A percentile compares a stretch with the other conserved stretches of the same genome.
These are phyloP conservation scores for Ganaspis brasiliensis DNA, from an alignment of 2,888 invertebrate genomes.

Conservation along the genomic window DNA sequence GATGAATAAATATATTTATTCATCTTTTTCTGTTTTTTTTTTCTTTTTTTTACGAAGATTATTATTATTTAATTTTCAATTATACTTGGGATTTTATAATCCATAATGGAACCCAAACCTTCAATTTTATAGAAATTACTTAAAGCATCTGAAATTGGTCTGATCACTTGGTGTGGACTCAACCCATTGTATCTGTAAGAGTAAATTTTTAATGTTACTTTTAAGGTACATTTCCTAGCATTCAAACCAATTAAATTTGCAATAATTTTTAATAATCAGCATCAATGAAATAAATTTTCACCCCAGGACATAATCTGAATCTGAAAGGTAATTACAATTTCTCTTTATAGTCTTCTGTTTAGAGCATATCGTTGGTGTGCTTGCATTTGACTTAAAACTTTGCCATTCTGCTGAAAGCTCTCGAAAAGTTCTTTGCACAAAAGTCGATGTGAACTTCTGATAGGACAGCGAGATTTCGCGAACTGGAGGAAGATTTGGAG, in stretches of 20 bases:
- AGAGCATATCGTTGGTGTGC: not conserved
- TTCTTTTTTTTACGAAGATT: too few relatives aligned
- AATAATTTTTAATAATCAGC: not conserved
- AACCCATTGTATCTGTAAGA: too few relatives aligned
- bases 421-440: not conserved
- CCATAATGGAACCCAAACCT: too few relatives aligned
- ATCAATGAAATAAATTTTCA: not conserved
- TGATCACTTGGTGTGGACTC: too few relatives aligned
- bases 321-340: constrained; percentile 12
- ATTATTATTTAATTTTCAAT: too few relatives aligned
- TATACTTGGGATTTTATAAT: too few relatives aligned
- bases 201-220: too few relatives aligned
- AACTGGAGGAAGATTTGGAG: not conserved
- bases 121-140: too few relatives aligned
- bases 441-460: constrained; percentile 6
- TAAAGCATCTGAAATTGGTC: too few relatives aligned
- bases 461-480: not conserved
- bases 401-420: constrained; percentile 26
- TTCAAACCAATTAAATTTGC: not conserved
- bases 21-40: too few relatives aligned
- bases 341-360: constrained; percentile 12
- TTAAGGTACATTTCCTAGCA: not conserved
- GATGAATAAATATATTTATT: too few relatives aligned
- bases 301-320: not conserved
- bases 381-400: constrained; percentile 19